These are phyloP conservation scores for Phocoena sinus DNA, from an alignment of 2,113 vertebrate genomes.

Conservation along the genomic window DNA sequence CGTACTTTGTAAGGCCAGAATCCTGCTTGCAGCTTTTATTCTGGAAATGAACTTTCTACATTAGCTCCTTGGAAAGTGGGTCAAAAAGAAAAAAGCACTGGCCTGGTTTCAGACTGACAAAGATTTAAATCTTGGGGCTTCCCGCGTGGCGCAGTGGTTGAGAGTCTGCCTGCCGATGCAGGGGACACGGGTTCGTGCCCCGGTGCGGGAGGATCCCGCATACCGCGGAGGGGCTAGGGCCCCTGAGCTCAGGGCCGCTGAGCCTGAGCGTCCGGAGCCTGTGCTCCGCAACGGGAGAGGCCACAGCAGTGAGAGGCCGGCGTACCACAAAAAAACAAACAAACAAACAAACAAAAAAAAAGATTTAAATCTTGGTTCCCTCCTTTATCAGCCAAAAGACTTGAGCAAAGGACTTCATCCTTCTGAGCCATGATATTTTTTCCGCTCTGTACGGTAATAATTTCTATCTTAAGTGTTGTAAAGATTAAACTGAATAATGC, in stretches of 20 bases:
- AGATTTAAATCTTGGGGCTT: background rate
- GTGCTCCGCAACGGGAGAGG: too few relatives aligned
- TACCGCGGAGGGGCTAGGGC: too few relatives aligned
- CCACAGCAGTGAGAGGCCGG: too few relatives aligned
- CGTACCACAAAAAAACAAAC: too few relatives aligned
- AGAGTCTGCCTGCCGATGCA: too few relatives aligned
- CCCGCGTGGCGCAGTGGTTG: too few relatives aligned
- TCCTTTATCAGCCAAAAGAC: background rate
- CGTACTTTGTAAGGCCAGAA: background rate
- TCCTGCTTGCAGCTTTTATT: background rate
- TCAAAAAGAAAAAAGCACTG: background rate
- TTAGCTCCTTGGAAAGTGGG: background rate
- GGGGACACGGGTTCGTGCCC: too few relatives aligned
- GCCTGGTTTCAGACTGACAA: background rate
- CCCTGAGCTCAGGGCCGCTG: too few relatives aligned
- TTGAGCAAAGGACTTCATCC: background rate
- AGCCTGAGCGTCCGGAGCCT: too few relatives aligned
- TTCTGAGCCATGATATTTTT: background rate
- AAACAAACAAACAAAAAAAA: too few relatives aligned
- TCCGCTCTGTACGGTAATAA: background rate
- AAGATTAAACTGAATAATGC: background rate
- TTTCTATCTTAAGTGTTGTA: background rate
- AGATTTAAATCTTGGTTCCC: background rate
- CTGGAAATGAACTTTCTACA: background rate
- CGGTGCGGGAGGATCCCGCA: too few relatives aligned